A percentile compares a stretch with the other conserved stretches of the same genome.
phyloP scores from a whole-genome alignment of 2,888 invertebrate genomes.

The Alviniconcha strummeri region DNA sequence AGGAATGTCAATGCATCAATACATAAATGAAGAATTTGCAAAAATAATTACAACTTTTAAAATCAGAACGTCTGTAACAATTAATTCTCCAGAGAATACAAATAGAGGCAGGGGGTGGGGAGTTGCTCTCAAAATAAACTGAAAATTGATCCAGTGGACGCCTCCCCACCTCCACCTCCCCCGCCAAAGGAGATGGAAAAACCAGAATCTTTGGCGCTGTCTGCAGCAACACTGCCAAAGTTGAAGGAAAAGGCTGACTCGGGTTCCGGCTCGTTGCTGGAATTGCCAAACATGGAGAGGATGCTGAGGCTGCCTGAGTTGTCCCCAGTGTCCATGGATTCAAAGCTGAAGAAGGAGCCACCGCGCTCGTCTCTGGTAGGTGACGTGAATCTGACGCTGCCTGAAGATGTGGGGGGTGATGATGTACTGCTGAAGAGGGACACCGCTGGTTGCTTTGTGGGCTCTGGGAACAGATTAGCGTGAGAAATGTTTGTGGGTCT shows the following conservation, averaged over 20 bases:
- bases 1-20: no score
- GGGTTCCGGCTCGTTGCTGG: slow-evolving; percentile 23
- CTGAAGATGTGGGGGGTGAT: not conserved
- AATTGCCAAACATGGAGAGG: slow-evolving; percentile 23
- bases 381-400: not conserved
- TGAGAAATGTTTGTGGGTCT: no score
- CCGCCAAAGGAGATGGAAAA: slow-evolving; percentile 36
- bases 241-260: slow-evolving; percentile 43
- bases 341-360: slow-evolving; percentile 35
- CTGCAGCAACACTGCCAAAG: slow-evolving; percentile 34
- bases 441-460: not conserved
- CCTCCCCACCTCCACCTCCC: slow-evolving; percentile 5
- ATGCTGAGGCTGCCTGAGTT: slow-evolving; percentile 4
- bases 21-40: no score
- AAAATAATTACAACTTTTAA: no score
- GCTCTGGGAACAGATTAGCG: not conserved
- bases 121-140: slow-evolving; percentile 34
- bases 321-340: slow-evolving; percentile 32
- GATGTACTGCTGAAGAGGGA: slow-evolving; percentile 2
- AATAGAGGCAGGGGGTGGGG: no score
- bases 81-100: no score
- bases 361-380: slow-evolving; percentile 8
- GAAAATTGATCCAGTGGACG: slow-evolving; percentile 31
- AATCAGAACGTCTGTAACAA: no score
- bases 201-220: not conserved